These are phyloP conservation scores for Drosophila auraria DNA, from an alignment of 1,140 invertebrate species.

Conservation along the genomic window DNA sequence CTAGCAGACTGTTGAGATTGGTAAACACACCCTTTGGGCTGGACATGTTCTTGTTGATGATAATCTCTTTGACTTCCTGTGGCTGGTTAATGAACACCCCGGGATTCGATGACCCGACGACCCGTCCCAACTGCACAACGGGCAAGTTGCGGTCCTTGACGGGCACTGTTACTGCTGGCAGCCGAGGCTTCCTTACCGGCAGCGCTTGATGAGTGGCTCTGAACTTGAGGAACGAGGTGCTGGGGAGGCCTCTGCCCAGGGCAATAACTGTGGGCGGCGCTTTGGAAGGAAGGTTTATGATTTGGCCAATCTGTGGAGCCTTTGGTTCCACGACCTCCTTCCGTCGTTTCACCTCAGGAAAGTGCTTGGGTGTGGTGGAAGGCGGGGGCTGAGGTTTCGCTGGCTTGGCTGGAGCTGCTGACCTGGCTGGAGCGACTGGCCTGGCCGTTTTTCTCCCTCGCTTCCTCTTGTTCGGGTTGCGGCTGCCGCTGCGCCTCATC, in stretches of 20 bases:
- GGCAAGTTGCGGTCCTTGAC: slow-evolving; percentile 53
- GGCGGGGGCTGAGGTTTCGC: slow-evolving; percentile 4
- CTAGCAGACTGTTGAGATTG: slow-evolving; percentile 71
- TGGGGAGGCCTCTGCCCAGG: slow-evolving; percentile 54
- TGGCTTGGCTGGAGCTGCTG: slow-evolving; percentile 3
- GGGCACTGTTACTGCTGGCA: slow-evolving; percentile 4
- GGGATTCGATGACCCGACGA: slow-evolving; percentile 1
- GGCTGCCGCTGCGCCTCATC: slow-evolving; percentile 62
- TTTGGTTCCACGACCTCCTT: slow-evolving; percentile 28
- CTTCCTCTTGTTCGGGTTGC: slow-evolving; percentile 67
- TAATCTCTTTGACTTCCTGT: slow-evolving; percentile 77
- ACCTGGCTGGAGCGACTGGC: slow-evolving; percentile 13
- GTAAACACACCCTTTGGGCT: slow-evolving; percentile 82
- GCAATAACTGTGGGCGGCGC: slow-evolving; percentile 59
- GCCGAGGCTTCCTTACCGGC: slow-evolving; percentile 16
- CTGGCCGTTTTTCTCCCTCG: slow-evolving; percentile 42
- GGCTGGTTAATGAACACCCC: slow-evolving; percentile 36
- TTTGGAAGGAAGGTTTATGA: slow-evolving; percentile 52
- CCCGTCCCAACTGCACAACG: slow-evolving; percentile 45
- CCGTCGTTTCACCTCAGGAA: slow-evolving; percentile 50
- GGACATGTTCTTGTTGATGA: slow-evolving; percentile 74
- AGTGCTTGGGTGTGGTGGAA: slow-evolving; percentile 1
- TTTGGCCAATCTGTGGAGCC: slow-evolving; percentile 56
- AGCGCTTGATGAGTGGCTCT: slow-evolving; percentile 44
- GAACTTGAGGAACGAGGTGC: slow-evolving; percentile 65